These are phyloP conservation scores for Characodon lateralis DNA, from an alignment of 2,797 vertebrate genomes.

Conservation along the genomic window DNA sequence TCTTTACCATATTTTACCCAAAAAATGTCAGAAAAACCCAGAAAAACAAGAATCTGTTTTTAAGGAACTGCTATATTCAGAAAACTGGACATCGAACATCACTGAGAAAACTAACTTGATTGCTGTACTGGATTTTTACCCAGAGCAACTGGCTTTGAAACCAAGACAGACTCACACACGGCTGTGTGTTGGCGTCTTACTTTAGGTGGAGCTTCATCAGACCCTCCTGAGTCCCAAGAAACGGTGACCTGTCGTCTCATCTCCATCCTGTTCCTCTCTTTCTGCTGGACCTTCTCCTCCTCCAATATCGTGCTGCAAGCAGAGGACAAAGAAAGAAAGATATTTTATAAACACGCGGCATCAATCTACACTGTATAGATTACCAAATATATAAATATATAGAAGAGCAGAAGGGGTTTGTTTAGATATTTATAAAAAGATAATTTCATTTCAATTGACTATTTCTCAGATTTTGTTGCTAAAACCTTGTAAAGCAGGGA, in stretches of 20 bases:
- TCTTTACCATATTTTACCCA: background rate
- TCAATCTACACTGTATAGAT: background rate
- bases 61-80: background rate
- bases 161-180: slow-evolving; percentile 5
- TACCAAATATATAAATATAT: background rate
- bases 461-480: background rate
- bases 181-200: slow-evolving; percentile 73
- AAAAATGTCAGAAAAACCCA: background rate
- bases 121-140: background rate
- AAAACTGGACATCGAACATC: background rate
- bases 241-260: slow-evolving; percentile 94
- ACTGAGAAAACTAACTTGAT: background rate
- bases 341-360: background rate
- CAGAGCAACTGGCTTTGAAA: slow-evolving; percentile 19
- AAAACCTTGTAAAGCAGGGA: background rate
- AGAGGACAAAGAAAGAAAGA: background rate
- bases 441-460: background rate
- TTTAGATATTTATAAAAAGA: background rate
- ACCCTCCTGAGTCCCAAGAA: slow-evolving; percentile 96
- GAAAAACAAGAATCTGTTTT: background rate
- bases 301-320: slow-evolving; percentile 91
- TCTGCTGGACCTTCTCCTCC: slow-evolving; percentile 96
- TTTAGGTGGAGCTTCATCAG: slow-evolving; percentile 97
- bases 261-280: slow-evolving; percentile 96
- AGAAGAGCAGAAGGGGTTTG: background rate